Evolutionary conservation across 2,113 vertebrate species (phyloP).

Genomic region (Gallinago jamesoni): DNA sequence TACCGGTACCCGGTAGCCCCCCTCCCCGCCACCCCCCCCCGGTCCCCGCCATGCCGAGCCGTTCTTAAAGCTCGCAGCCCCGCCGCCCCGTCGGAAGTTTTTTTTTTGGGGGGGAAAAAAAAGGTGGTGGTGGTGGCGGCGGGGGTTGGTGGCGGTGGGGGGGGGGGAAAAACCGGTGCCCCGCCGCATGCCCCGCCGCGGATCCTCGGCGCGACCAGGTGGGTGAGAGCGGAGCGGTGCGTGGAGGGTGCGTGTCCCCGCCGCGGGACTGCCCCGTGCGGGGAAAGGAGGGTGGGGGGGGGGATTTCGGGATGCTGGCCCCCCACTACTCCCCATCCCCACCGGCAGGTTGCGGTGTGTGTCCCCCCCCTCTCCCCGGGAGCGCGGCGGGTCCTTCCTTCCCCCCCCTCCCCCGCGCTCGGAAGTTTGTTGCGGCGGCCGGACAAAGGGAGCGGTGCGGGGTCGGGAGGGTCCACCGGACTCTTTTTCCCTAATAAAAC

Average conservation of each 20-base stretch:
- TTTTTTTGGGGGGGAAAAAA: neutral
- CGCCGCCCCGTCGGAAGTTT: neutral
- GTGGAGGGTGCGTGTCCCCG: neutral
- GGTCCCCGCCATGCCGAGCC: neutral
- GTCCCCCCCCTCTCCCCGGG: neutral
- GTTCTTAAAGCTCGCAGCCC: neutral
- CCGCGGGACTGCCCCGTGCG: too few species aligned
- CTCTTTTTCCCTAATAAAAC: too few species aligned
- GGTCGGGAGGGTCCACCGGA: too few species aligned
- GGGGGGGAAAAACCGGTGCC: neutral
- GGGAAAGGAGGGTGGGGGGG: neutral
- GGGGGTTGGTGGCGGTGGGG: neutral
- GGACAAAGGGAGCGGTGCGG: neutral
- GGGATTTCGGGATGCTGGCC: neutral
- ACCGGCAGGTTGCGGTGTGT: neutral
- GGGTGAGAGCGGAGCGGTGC: slow-evolving; percentile 51
- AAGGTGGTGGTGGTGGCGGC: neutral
- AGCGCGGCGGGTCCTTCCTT: neutral
- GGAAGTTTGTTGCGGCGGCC: neutral
- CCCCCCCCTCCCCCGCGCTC: neutral
- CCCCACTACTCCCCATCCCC: neutral
- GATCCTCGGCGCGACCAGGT: neutral
- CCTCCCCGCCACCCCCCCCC: neutral
- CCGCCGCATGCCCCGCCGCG: neutral
- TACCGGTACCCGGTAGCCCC: neutral